These are phyloP conservation scores for Macrosteles quadrilineatus DNA, from an alignment of 1,140 invertebrate genomes.

Conservation along the genomic window DNA sequence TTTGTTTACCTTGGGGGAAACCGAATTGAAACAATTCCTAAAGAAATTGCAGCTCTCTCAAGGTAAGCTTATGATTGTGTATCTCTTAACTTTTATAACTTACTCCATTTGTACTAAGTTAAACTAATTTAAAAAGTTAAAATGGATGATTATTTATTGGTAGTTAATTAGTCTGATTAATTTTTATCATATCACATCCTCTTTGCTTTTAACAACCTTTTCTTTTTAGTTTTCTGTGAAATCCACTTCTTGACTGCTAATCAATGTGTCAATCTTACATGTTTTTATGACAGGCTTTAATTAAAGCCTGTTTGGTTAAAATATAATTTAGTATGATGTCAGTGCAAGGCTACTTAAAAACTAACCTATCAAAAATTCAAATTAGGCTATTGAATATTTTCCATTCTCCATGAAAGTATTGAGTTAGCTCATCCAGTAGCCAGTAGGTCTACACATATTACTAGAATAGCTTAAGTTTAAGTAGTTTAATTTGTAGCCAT, in stretches of 20 bases:
- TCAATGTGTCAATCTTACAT: not conserved
- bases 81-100: constrained; percentile 11
- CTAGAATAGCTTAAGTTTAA: not conserved
- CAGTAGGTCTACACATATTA: not conserved
- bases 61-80: no score
- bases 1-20: constrained; percentile 92
- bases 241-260: not conserved
- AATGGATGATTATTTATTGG: not conserved
- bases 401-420: not conserved
- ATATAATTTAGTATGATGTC: no score
- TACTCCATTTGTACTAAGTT: constrained; percentile 11
- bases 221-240: not conserved
- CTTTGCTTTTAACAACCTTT: not conserved
- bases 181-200: not conserved
- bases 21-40: constrained; percentile 74
- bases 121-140: not conserved
- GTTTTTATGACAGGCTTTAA: not conserved
- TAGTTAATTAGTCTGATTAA: not conserved
- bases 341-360: not conserved
- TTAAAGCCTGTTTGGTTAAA: not conserved
- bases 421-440: not conserved
- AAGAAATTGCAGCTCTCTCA: constrained; percentile 77
- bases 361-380: not conserved
- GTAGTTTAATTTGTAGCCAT: no score
- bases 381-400: not conserved